phyloP scores from a whole-genome alignment of 1,140 invertebrate genomes.

The Drosophila baimaii region DNA sequence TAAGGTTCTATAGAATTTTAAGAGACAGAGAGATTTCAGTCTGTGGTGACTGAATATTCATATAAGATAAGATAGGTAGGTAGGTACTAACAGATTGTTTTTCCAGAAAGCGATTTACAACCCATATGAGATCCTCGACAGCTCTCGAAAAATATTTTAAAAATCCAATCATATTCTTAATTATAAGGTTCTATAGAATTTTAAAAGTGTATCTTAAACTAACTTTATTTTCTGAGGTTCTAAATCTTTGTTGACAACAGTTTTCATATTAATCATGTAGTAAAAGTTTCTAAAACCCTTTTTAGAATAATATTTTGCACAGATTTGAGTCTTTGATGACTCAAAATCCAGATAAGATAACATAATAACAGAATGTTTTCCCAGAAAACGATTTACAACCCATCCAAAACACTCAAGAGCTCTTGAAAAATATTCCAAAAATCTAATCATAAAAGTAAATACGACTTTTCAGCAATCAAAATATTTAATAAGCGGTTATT shows the following conservation, averaged over 20 bases:
- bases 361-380: background rate
- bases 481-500: constrained; percentile 9
- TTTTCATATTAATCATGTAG: too few relatives aligned
- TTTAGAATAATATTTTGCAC: background rate
- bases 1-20: too few relatives aligned
- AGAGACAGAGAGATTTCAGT: too few relatives aligned
- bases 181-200: too few relatives aligned
- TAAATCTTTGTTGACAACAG: too few relatives aligned
- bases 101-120: background rate
- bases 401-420: background rate
- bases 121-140: background rate
- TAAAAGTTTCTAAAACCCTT: too few relatives aligned
- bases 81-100: background rate
- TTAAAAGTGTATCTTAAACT: too few relatives aligned
- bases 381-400: background rate
- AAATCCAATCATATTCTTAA: constrained; percentile 8
- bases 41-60: background rate
- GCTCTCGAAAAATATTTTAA: constrained; percentile 10
- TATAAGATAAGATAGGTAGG: background rate
- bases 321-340: too few relatives aligned
- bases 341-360: background rate
- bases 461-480: background rate
- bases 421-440: constrained; percentile 11
- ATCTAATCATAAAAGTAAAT: constrained; percentile 11
- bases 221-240: too few relatives aligned